A percentile compares a stretch with the other conserved stretches of the same genome.
Evolutionary conservation across 2,797 vertebrate species (phyloP).

Genomic region (Alectoris magna): DNA sequence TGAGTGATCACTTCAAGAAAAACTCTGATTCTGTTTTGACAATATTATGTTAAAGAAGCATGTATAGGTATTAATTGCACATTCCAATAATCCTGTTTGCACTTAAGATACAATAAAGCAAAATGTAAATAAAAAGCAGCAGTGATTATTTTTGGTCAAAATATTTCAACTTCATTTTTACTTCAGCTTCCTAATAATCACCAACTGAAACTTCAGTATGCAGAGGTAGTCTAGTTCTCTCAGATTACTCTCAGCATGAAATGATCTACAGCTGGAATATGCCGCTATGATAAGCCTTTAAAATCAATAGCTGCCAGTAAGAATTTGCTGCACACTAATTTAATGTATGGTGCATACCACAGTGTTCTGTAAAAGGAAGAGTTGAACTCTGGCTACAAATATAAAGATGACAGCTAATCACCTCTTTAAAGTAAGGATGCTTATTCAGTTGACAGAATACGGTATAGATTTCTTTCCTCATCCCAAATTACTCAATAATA

Average conservation of each 20-base stretch:
- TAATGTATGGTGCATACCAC: background rate
- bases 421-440: background rate
- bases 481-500: background rate
- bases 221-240: background rate
- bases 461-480: background rate
- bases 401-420: background rate
- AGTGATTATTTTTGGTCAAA: background rate
- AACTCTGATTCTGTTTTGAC: background rate
- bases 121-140: background rate
- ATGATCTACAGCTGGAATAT: conserved; percentile 6
- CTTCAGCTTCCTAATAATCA: background rate
- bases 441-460: background rate
- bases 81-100: background rate
- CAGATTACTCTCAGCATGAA: background rate
- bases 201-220: background rate
- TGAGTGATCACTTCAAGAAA: background rate
- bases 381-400: background rate
- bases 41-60: background rate
- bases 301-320: conserved; percentile 52
- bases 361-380: background rate
- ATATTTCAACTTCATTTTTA: background rate
- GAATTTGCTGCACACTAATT: conserved; percentile 7
- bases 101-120: background rate
- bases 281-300: background rate
- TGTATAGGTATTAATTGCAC: background rate